These are phyloP conservation scores for Lomographa bimaculata DNA, from an alignment of 2,888 invertebrate genomes.

Conservation along the genomic window DNA sequence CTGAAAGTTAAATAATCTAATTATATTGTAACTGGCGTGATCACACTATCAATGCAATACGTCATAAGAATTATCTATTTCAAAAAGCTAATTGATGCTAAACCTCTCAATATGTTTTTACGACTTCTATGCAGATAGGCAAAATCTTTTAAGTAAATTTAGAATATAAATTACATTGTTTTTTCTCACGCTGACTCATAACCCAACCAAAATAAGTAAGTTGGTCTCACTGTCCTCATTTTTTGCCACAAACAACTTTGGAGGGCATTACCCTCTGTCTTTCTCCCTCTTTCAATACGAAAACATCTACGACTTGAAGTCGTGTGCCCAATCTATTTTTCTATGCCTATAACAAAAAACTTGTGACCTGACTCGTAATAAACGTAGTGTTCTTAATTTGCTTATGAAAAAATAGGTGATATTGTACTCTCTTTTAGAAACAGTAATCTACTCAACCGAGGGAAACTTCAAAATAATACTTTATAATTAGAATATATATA, in stretches of 20 bases:
- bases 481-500: too few relatives aligned
- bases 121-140: too few relatives aligned
- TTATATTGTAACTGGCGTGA: too few relatives aligned
- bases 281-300: constrained; percentile 58
- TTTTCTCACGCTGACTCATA: constrained; percentile 79
- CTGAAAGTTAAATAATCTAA: too few relatives aligned
- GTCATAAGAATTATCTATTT: too few relatives aligned
- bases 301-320: constrained; percentile 67
- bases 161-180: constrained; percentile 65
- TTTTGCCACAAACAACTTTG: constrained; percentile 81
- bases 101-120: too few relatives aligned
- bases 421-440: too few relatives aligned
- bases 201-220: constrained; percentile 73
- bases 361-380: constrained; percentile 18
- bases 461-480: too few relatives aligned
- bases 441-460: constrained; percentile 14
- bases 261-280: constrained; percentile 78
- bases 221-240: constrained; percentile 78
- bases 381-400: constrained; percentile 20
- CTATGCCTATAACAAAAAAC: constrained; percentile 23
- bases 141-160: constrained; percentile 42
- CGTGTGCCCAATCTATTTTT: constrained; percentile 24
- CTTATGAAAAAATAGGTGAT: constrained; percentile 19
- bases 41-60: too few relatives aligned
- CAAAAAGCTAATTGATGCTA: too few relatives aligned